Conservation (phyloP, 2,113 vertebrate genomes). For the Odocoileus hemionus region DNA sequence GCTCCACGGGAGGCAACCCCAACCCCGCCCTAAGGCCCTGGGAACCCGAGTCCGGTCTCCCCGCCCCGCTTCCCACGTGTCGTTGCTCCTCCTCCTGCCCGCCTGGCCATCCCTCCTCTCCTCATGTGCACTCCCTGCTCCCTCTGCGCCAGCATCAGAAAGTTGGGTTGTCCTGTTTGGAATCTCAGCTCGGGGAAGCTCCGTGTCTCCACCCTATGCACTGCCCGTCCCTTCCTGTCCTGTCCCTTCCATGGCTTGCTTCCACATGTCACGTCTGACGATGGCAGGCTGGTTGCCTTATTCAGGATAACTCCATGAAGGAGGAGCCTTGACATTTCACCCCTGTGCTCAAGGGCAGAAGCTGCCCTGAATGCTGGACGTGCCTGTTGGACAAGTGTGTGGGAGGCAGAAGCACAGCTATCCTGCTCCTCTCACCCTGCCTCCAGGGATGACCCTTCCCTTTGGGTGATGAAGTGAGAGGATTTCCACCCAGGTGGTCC, state of each 20-base stretch:
- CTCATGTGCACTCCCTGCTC: accelerated
- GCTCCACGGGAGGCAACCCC: not conserved
- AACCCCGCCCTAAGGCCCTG: not conserved
- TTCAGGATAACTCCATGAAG: not conserved
- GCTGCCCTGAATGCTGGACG: not conserved
- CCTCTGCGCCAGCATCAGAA: not conserved
- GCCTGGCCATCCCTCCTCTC: not conserved
- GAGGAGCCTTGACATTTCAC: not conserved
- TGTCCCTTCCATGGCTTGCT: not conserved
- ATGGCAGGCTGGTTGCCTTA: not conserved
- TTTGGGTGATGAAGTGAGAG: not conserved
- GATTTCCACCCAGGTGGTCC: not conserved
- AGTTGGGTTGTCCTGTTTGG: not conserved
- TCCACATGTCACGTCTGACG: not conserved
- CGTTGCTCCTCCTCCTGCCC: not conserved
- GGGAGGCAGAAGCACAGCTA: not conserved
- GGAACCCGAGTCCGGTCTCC: not conserved
- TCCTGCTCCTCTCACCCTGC: not conserved
- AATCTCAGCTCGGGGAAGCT: not conserved
- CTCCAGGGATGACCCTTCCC: not conserved
- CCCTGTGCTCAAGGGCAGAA: not conserved
- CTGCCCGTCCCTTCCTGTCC: not conserved
- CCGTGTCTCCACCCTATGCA: not conserved
- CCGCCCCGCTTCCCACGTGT: accelerated
- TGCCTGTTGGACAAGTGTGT: not conserved